Conservation (phyloP, 2,888 invertebrate species). For the Smittia aterrima region DNA sequence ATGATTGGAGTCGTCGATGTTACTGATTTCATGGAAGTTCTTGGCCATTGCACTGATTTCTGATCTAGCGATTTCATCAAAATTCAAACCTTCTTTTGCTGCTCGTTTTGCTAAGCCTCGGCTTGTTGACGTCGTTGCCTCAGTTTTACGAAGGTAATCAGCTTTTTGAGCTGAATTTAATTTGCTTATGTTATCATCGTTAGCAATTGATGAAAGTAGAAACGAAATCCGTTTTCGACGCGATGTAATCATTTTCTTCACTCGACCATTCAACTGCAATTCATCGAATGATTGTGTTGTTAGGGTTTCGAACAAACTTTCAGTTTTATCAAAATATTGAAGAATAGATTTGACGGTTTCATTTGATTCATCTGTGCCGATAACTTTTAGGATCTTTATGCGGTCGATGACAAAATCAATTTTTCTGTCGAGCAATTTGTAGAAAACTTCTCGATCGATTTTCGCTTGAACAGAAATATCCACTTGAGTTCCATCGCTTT, state of each 20-base stretch:
- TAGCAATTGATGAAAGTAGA: background rate
- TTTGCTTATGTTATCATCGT: background rate
- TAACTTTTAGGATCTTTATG: no score
- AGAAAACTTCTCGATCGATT: no score
- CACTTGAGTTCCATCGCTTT: no score
- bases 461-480: no score
- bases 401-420: no score
- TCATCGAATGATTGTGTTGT: background rate
- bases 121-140: background rate
- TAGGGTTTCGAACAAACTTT: background rate
- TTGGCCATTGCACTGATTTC: background rate
- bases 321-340: background rate
- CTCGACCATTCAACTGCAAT: background rate
- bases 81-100: background rate
- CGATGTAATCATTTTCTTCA: background rate
- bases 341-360: background rate
- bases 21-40: slow-evolving; percentile 19
- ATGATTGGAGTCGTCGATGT: slow-evolving; percentile 13
- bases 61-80: background rate
- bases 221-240: background rate
- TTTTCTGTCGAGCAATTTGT: no score
- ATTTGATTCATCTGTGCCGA: background rate
- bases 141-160: background rate
- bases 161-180: slow-evolving; percentile 21
- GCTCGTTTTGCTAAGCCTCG: slow-evolving; percentile 8